These are phyloP conservation scores for Nylanderia fulva DNA, from an alignment of 1,140 invertebrate species.

Conservation along the genomic window DNA sequence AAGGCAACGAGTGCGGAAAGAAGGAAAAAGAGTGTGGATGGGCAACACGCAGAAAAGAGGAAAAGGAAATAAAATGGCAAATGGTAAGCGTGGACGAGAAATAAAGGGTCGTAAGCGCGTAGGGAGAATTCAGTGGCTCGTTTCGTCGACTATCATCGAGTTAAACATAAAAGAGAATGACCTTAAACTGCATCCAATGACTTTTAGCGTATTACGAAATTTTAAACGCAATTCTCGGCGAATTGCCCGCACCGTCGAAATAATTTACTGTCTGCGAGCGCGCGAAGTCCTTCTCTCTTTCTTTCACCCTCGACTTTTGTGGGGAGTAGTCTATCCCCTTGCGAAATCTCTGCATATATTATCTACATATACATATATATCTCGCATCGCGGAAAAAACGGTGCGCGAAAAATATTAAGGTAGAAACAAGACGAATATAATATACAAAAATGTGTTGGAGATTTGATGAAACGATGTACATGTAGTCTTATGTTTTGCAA, in stretches of 20 bases:
- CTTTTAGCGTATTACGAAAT: slow-evolving; percentile 62
- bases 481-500: neutral
- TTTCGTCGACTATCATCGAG: slow-evolving; percentile 62
- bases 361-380: neutral
- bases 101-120: slow-evolving; percentile 43
- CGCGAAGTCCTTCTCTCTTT: neutral
- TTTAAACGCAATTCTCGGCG: slow-evolving; percentile 51
- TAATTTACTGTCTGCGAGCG: slow-evolving; percentile 3
- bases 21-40: neutral
- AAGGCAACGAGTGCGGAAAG: neutral
- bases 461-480: neutral
- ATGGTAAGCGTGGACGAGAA: slow-evolving; percentile 49
- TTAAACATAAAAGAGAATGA: slow-evolving; percentile 69
- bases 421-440: neutral
- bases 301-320: neutral
- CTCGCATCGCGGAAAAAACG: neutral
- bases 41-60: neutral
- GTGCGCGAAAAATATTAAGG: neutral
- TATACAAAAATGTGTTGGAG: neutral
- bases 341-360: slow-evolving; percentile 39
- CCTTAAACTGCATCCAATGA: slow-evolving; percentile 59
- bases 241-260: slow-evolving; percentile 34
- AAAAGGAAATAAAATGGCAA: slow-evolving; percentile 49
- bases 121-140: slow-evolving; percentile 55
- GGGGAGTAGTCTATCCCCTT: neutral